Evolutionary conservation across 2,113 vertebrate species (phyloP).

Genomic region (Chroicocephalus ridibundus): DNA sequence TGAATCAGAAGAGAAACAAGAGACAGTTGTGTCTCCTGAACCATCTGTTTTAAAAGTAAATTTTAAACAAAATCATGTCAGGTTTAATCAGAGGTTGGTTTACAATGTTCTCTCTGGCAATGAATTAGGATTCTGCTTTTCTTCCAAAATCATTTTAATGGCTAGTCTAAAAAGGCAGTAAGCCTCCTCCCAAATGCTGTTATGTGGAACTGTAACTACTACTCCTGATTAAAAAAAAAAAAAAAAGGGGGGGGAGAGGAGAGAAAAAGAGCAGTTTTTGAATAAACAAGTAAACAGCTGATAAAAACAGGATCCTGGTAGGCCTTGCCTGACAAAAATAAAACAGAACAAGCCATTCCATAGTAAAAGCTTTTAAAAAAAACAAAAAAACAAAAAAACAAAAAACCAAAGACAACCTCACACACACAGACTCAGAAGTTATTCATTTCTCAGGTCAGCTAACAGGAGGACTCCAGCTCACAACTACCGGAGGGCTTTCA

Average conservation of each 20-base stretch:
- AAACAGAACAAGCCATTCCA: background rate
- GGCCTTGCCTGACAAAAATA: background rate
- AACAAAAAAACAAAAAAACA: background rate
- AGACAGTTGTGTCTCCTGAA: background rate
- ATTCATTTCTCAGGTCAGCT: constrained; percentile 19
- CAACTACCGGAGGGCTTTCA: background rate
- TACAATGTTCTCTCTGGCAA: background rate
- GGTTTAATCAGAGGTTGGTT: constrained; percentile 20
- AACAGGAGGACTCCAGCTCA: background rate
- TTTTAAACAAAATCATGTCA: constrained; percentile 11
- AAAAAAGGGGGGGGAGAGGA: background rate
- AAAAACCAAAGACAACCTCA: background rate
- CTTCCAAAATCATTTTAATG: background rate
- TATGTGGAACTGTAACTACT: background rate
- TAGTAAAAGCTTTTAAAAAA: background rate
- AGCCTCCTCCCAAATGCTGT: background rate
- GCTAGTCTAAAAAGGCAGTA: background rate
- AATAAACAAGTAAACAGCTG: background rate
- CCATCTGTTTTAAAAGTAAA: constrained; percentile 41
- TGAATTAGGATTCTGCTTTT: background rate
- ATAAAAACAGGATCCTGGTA: background rate
- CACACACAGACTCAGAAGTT: background rate
- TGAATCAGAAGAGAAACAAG: constrained; percentile 29
- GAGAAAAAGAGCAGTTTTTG: background rate
- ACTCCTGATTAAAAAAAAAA: background rate